Evolutionary conservation across 35 echinoderm and acorn worm species (phyloP).

Genomic region (Lytechinus pictus): DNA sequence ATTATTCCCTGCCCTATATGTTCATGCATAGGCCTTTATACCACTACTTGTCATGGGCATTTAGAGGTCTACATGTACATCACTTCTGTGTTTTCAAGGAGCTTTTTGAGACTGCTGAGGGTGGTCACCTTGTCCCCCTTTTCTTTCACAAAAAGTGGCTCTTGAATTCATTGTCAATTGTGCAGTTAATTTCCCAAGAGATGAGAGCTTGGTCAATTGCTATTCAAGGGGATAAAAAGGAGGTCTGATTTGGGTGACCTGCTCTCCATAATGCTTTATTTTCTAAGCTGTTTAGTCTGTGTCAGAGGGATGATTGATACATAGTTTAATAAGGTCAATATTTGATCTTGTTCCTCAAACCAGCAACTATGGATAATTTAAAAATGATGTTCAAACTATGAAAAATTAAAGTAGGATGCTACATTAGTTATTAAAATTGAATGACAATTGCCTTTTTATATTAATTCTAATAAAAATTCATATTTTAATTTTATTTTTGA

Average conservation of each 20-base stretch:
- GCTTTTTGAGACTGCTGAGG: neutral
- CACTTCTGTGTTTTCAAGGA: neutral
- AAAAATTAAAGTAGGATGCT: no score
- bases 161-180: neutral
- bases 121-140: neutral
- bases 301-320: neutral
- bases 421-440: no score
- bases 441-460: no score
- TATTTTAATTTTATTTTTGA: no score
- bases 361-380: no score
- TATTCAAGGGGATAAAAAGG: neutral
- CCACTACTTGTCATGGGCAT: no score
- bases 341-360: no score
- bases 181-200: neutral
- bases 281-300: neutral
- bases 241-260: neutral
- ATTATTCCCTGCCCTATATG: no score
- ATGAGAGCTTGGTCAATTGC: conserved; percentile 36
- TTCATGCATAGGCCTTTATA: no score
- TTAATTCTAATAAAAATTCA: no score
- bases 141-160: neutral
- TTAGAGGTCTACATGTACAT: neutral
- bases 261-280: neutral
- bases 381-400: no score
- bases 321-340: no score